Evolutionary conservation across 1,140 invertebrate genomes (phyloP).

Genomic region (Pectinophora gossypiella): DNA sequence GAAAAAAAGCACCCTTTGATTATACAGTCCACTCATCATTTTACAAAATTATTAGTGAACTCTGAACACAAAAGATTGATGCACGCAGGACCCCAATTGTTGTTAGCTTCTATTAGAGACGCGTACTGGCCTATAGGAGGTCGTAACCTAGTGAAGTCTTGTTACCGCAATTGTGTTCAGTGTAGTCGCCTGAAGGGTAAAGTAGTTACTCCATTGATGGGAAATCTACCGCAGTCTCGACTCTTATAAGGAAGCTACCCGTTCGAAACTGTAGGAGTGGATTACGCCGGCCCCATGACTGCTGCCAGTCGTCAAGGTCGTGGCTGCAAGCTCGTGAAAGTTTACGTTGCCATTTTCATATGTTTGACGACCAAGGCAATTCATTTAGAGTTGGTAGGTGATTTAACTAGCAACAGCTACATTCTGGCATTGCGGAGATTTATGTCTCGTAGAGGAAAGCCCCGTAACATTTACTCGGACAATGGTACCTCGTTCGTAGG

Average conservation of each 20-base stretch:
- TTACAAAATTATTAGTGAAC: not conserved
- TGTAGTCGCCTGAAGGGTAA: constrained; percentile 2
- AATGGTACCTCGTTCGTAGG: constrained; percentile 18
- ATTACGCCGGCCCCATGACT: constrained; percentile 32
- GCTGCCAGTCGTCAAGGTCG: constrained; percentile 23
- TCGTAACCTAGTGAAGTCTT: not conserved
- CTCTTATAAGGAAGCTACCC: not conserved
- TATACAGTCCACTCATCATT: not conserved
- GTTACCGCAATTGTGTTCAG: constrained; percentile 2
- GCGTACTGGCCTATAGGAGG: constrained; percentile 12
- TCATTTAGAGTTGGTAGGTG: constrained; percentile 21
- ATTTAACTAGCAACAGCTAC: constrained; percentile 9
- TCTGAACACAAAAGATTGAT: constrained; percentile 2
- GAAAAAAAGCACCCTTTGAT: not conserved
- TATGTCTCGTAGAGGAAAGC: constrained; percentile 5
- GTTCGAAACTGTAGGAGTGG: constrained; percentile 19
- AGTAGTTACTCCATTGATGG: constrained; percentile 13
- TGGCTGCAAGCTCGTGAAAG: constrained; percentile 22
- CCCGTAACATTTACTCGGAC: constrained; percentile 7
- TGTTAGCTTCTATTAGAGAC: constrained; percentile 6
- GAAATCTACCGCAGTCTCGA: constrained; percentile 8
- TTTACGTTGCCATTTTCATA: constrained; percentile 35
- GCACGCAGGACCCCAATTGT: constrained; percentile 10
- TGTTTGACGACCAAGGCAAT: constrained; percentile 31
- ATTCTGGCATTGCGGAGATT: constrained; percentile 10